Conservation (phyloP, 2,113 vertebrate genomes). For the Vulpes lagopus region DNA sequence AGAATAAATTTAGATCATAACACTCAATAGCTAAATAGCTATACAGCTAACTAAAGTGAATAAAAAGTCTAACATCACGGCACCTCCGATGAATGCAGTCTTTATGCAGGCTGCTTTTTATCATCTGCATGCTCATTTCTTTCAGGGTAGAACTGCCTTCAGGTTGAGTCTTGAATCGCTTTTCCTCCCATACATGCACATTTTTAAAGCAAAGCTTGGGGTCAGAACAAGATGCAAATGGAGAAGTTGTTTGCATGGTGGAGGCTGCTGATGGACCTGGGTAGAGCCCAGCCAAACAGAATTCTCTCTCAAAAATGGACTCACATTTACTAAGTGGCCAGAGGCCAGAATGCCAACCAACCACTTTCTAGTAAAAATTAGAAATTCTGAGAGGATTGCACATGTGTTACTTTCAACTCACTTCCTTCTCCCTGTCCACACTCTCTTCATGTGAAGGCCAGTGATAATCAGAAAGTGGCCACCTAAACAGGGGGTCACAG, state of each 20-base stretch:
- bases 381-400: not conserved
- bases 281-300: not conserved
- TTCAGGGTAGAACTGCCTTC: not conserved
- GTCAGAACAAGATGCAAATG: conserved; percentile 5
- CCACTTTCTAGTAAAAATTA: not conserved
- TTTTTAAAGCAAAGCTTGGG: conserved; percentile 40
- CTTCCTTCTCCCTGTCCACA: not conserved
- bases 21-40: conserved; percentile 60
- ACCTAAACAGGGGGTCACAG: not conserved
- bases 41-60: conserved; percentile 60
- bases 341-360: not conserved
- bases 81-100: not conserved
- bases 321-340: not conserved
- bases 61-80: conserved; percentile 25
- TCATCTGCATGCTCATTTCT: conserved; percentile 51
- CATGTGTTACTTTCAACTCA: not conserved
- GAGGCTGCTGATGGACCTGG: not conserved
- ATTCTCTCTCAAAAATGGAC: not conserved
- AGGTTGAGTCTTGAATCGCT: not conserved
- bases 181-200: not conserved
- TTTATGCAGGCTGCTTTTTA: conserved; percentile 8
- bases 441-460: not conserved
- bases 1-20: conserved; percentile 69
- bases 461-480: not conserved
- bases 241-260: not conserved